These are phyloP conservation scores for Ceratoteleas bidentatus DNA, from an alignment of 1,140 invertebrate species.

Conservation along the genomic window DNA sequence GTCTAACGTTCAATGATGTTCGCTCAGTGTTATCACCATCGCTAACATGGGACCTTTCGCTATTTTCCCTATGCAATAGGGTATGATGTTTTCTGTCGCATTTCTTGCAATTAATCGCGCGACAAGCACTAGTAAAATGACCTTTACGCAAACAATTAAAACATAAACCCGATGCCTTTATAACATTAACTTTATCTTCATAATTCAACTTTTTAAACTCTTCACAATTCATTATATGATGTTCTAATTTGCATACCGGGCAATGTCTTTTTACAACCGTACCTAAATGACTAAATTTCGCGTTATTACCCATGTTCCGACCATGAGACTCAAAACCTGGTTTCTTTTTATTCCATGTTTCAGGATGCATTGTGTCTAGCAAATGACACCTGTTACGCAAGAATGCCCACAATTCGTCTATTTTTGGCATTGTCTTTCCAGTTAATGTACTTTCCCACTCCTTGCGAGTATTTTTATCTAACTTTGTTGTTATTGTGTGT, in stretches of 20 bases:
- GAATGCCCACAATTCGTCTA: constrained; percentile 10
- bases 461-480: constrained; percentile 19
- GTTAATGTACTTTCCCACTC: constrained; percentile 44
- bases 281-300: background rate
- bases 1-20: background rate
- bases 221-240: constrained; percentile 6
- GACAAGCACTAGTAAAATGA: constrained; percentile 19
- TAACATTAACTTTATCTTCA: constrained; percentile 10
- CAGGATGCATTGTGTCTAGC: constrained; percentile 11
- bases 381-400: constrained; percentile 19
- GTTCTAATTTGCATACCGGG: constrained; percentile 13
- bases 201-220: constrained; percentile 24
- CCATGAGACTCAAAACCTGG: too few species aligned
- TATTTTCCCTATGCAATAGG: background rate
- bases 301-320: too few species aligned
- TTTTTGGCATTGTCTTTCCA: constrained; percentile 5
- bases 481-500: background rate
- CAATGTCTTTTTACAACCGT: constrained; percentile 12
- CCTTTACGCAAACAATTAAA: constrained; percentile 39
- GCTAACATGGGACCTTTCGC: too few species aligned
- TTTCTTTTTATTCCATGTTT: too few species aligned
- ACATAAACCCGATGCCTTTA: constrained; percentile 28
- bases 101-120: constrained; percentile 4
- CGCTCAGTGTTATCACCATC: too few species aligned
- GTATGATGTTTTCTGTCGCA: background rate